phyloP scores from a whole-genome alignment of 2,113 vertebrate species.

The Rhodinocichla rosea region DNA sequence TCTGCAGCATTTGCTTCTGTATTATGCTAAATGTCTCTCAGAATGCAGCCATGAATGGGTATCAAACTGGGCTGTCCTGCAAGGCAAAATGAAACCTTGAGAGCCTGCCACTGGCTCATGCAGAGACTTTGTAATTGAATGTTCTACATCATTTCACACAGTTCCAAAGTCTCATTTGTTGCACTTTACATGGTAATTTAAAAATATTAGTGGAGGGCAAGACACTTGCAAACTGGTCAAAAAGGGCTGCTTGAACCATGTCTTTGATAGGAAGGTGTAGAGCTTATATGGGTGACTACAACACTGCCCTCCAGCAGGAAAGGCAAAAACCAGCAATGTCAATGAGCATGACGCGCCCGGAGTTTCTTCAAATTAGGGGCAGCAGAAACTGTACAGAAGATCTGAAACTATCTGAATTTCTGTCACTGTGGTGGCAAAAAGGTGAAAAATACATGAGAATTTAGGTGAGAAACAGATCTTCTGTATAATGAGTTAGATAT shows the following conservation, averaged over 20 bases:
- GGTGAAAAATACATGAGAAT: not conserved
- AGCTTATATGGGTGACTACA: not conserved
- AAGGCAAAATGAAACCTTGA: not conserved
- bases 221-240: not conserved
- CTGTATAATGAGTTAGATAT: not conserved
- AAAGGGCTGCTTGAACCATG: not conserved
- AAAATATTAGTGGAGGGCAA: not conserved
- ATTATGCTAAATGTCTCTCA: not conserved
- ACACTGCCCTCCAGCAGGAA: not conserved
- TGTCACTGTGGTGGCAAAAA: not conserved
- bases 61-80: not conserved
- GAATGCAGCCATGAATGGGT: not conserved
- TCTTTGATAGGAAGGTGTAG: not conserved
- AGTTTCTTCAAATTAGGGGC: fast-evolving
- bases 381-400: not conserved
- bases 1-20: not conserved
- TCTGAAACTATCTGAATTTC: not conserved
- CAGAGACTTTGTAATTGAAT: not conserved
- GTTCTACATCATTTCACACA: slow-evolving; percentile 22
- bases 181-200: not conserved
- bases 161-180: not conserved
- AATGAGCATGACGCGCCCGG: not conserved
- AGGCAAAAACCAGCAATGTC: not conserved
- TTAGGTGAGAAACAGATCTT: not conserved
- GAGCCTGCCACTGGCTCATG: not conserved